phyloP scores from a whole-genome alignment of 2,113 vertebrate species.

The Delphinapterus leucas region DNA sequence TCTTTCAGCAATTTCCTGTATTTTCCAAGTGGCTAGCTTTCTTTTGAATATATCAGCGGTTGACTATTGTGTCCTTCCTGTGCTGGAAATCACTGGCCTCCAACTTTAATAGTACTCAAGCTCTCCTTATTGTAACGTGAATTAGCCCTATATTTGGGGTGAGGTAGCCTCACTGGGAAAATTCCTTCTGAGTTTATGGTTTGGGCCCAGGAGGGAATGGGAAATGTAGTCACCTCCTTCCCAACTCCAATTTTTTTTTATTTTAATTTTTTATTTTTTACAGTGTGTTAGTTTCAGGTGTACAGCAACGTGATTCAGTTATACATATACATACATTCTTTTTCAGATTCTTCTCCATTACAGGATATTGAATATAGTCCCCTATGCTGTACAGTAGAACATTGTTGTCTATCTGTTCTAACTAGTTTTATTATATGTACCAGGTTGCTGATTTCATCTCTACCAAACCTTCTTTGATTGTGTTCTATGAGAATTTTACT shows the following conservation, averaged over 20 bases:
- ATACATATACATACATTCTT: too few species aligned
- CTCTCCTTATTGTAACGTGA: neutral
- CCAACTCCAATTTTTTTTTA: neutral
- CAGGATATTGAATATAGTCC: too few species aligned
- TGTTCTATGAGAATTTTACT: neutral
- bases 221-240: neutral
- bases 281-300: too few species aligned
- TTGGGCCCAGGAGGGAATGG: neutral
- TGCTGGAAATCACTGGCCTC: neutral
- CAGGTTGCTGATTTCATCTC: neutral
- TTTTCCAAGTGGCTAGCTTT: neutral
- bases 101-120: neutral
- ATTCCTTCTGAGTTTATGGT: neutral
- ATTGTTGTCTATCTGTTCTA: neutral
- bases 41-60: neutral
- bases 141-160: neutral
- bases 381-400: too few species aligned
- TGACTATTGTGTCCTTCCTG: neutral
- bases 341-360: too few species aligned
- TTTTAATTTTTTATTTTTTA: too few species aligned
- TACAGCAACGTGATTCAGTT: too few species aligned
- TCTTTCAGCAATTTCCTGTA: neutral
- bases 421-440: neutral
- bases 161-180: neutral
- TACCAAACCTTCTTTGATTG: neutral